Evolutionary conservation across 92 coral and sea anemone species (phyloP).

Genomic region (Siderastrea radians): DNA sequence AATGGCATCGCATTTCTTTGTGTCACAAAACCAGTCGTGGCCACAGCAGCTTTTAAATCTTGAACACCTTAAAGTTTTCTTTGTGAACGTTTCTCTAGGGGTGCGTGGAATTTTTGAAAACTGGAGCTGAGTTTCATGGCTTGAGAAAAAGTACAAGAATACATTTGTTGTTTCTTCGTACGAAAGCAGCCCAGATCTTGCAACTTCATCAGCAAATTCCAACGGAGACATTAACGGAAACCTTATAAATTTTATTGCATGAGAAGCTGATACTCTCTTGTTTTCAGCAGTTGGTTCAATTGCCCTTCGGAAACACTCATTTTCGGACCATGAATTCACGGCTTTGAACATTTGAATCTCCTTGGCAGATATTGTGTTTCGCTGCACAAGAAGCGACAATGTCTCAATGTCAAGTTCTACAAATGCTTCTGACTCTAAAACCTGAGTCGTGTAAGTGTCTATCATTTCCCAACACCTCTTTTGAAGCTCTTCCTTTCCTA

Average conservation of each 20-base stretch:
- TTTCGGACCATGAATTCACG: conserved; percentile 78
- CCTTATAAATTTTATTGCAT: conserved; percentile 78
- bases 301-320: conserved; percentile 69
- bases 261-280: conserved; percentile 69
- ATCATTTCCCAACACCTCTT: conserved; percentile 86
- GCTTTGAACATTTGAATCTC: conserved; percentile 83
- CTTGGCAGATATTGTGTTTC: conserved; percentile 69
- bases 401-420: conserved; percentile 75
- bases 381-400: conserved; percentile 62
- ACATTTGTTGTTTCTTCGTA: conserved; percentile 81
- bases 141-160: conserved; percentile 83
- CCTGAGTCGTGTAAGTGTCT: conserved; percentile 75
- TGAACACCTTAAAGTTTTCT: conserved; percentile 70
- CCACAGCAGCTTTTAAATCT: conserved; percentile 92
- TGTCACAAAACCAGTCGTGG: conserved; percentile 93
- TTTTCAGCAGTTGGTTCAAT: conserved; percentile 64
- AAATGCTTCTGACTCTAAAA: conserved; percentile 79
- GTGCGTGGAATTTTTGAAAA: conserved; percentile 78
- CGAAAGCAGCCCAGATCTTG: conserved; percentile 79
- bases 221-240: conserved; percentile 84
- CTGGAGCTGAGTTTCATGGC: conserved; percentile 73
- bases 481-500: conserved; percentile 77
- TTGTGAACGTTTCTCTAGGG: conserved; percentile 50
- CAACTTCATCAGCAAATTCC: conserved; percentile 90
- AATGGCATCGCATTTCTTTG: conserved; percentile 84